phyloP scores from a whole-genome alignment of 2,113 vertebrate genomes.

The Ochotona curzoniae region DNA sequence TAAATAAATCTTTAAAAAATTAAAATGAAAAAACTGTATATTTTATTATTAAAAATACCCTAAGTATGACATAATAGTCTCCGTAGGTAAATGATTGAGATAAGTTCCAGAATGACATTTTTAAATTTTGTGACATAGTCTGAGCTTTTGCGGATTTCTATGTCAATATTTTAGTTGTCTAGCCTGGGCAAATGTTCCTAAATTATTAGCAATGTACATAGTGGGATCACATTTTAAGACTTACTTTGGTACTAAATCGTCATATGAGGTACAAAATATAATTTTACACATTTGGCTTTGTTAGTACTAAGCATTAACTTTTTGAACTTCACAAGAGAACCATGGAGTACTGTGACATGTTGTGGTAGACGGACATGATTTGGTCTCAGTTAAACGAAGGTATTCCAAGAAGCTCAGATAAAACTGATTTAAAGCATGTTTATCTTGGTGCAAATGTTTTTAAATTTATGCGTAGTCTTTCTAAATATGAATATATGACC shows the following conservation, averaged over 20 bases:
- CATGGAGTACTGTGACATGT: not conserved
- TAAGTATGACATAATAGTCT: not conserved
- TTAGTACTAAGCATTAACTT: not conserved
- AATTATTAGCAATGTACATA: not conserved
- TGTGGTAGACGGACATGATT: not conserved
- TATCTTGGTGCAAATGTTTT: too few species aligned
- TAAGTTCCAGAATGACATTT: not conserved
- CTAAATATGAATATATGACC: too few species aligned
- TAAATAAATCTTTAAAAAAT: not conserved
- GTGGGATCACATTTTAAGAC: not conserved
- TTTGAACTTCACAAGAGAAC: not conserved
- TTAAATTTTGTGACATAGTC: not conserved
- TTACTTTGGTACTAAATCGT: not conserved
- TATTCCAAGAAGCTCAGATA: too few species aligned
- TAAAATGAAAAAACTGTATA: not conserved
- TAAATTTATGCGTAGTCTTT: too few species aligned
- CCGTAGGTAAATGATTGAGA: not conserved
- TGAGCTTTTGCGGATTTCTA: not conserved
- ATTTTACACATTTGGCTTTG: not conserved
- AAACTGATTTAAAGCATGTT: too few species aligned
- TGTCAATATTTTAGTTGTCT: not conserved
- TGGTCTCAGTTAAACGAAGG: not conserved
- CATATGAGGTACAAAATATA: not conserved
- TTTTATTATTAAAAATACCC: constrained; percentile 16
- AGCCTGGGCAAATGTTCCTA: not conserved